phyloP scores from a whole-genome alignment of 2,113 vertebrate genomes.

The Elephas maximus region DNA sequence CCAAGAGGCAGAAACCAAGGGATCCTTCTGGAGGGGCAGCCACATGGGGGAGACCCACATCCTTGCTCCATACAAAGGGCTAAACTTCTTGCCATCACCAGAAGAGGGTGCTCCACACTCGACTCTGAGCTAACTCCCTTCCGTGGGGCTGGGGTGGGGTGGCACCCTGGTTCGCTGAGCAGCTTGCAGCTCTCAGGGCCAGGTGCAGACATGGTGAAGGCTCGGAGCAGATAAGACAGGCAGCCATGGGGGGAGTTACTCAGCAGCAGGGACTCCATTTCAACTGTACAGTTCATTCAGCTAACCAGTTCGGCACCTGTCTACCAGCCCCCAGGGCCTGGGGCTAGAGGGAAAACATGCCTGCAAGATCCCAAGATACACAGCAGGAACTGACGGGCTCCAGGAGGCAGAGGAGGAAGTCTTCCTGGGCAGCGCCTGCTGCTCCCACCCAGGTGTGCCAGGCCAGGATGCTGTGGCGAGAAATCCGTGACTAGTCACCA shows the following conservation, averaged over 20 bases:
- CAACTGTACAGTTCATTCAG: constrained; percentile 12
- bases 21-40: neutral
- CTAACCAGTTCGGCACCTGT: neutral
- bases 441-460: neutral
- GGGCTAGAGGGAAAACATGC: neutral
- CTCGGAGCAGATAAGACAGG: neutral
- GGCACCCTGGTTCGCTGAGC: too few relatives aligned
- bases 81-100: neutral
- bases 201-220: neutral
- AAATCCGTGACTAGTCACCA: too few relatives aligned
- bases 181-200: too few relatives aligned
- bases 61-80: neutral
- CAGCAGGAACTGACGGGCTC: neutral
- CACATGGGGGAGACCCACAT: too few relatives aligned
- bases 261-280: neutral
- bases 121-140: neutral
- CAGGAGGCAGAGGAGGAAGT: neutral
- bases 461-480: neutral
- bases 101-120: constrained; percentile 53
- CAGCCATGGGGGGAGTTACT: neutral
- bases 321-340: neutral
- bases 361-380: neutral
- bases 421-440: neutral
- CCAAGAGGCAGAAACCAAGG: neutral
- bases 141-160: neutral